phyloP scores from a whole-genome alignment of 2,888 invertebrate genomes.

The Drosophila limbata region DNA sequence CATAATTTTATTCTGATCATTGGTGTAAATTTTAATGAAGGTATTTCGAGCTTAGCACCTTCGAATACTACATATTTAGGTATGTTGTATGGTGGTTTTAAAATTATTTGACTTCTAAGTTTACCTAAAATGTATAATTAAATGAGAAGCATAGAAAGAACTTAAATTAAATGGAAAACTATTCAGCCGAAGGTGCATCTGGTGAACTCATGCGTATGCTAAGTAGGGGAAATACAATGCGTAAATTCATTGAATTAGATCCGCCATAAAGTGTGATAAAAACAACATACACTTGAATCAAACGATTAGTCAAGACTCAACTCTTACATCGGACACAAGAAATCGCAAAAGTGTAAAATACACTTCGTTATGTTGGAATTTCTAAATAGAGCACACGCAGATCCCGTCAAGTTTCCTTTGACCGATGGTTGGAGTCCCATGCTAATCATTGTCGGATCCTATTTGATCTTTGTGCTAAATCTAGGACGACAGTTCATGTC shows the following conservation, averaged over 20 bases:
- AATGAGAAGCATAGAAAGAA: background rate
- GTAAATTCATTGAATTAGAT: slow-evolving; percentile 1
- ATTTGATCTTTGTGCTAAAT: slow-evolving; percentile 91
- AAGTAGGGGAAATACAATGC: background rate
- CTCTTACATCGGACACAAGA: background rate
- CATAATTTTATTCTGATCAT: background rate
- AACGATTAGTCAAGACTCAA: slow-evolving; percentile 13
- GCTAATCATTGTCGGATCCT: slow-evolving; percentile 87
- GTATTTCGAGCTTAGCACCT: background rate
- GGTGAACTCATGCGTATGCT: background rate
- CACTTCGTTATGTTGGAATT: slow-evolving; percentile 38
- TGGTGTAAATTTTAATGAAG: background rate
- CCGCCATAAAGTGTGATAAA: background rate
- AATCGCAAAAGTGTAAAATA: background rate
- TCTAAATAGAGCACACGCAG: slow-evolving; percentile 38
- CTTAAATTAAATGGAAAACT: background rate
- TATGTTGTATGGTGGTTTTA: no score
- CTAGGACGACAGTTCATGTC: slow-evolving; percentile 91
- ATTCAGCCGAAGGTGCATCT: background rate
- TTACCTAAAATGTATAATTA: no score
- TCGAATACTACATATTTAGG: no score
- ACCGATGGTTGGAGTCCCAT: slow-evolving; percentile 90
- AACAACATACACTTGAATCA: background rate
- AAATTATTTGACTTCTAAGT: no score
- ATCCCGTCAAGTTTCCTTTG: slow-evolving; percentile 85